phyloP scores from a whole-genome alignment of 1,140 invertebrate genomes.

The Batillaria attramentaria region DNA sequence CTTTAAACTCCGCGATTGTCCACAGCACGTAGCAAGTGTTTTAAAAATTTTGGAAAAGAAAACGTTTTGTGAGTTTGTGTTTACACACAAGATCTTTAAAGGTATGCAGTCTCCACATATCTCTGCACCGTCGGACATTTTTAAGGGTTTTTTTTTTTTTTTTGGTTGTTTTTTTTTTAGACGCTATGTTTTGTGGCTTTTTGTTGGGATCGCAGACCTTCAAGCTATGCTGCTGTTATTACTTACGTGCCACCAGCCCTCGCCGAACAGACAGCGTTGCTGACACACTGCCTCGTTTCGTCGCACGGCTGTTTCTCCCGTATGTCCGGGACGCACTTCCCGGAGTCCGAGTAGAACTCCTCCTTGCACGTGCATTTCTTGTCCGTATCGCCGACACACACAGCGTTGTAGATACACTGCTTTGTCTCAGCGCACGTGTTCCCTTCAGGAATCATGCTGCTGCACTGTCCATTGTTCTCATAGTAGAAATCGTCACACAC shows the following conservation, averaged over 20 bases:
- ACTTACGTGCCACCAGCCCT: not conserved
- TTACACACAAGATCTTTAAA: too few relatives aligned
- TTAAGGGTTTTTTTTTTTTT: too few relatives aligned
- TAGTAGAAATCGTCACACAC: slow-evolving; percentile 25
- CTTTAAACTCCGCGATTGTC: too few relatives aligned
- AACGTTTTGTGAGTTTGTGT: too few relatives aligned
- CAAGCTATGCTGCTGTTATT: too few relatives aligned
- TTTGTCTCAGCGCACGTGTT: slow-evolving; percentile 12
- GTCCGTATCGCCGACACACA: slow-evolving; percentile 3
- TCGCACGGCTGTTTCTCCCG: slow-evolving; percentile 19
- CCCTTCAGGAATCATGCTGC: not conserved
- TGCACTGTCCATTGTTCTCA: slow-evolving; percentile 4
- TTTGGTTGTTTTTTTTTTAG: too few relatives aligned
- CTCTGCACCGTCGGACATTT: too few relatives aligned
- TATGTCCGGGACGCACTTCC: slow-evolving; percentile 26
- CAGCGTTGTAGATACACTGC: slow-evolving; percentile 34
- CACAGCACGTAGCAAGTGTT: too few relatives aligned
- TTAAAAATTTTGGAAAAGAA: too few relatives aligned
- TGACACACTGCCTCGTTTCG: slow-evolving; percentile 28
- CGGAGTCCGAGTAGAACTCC: slow-evolving; percentile 30
- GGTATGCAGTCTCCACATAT: too few relatives aligned
- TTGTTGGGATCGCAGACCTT: too few relatives aligned
- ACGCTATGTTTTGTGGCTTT: too few relatives aligned
- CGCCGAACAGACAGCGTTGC: slow-evolving; percentile 23
- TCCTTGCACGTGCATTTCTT: slow-evolving; percentile 31